Percentiles rank a stretch among this genome's conserved stretches.
Conservation (phyloP, 2,888 invertebrate genomes). For the Hypomecis punctinalis region DNA sequence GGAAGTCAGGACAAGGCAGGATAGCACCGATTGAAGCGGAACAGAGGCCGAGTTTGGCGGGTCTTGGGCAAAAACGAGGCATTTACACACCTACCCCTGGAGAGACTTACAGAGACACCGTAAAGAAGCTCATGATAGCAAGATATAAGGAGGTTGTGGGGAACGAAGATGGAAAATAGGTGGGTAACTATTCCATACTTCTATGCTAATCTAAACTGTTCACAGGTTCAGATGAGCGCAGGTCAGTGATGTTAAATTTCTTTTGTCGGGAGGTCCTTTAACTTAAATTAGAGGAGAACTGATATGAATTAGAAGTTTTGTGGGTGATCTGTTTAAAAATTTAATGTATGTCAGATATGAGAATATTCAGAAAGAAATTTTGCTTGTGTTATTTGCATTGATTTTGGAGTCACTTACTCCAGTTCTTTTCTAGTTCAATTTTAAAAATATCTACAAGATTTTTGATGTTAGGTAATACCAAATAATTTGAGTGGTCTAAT, state of each 20-base stretch:
- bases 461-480: no score
- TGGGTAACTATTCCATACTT: slow-evolving; percentile 60
- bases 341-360: no score
- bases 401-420: no score
- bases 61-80: slow-evolving; percentile 93
- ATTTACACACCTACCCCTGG: slow-evolving; percentile 92
- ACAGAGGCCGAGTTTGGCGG: slow-evolving; percentile 89
- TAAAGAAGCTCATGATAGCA: slow-evolving; percentile 95
- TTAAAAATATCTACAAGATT: no score
- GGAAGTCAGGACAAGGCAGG: slow-evolving; percentile 96
- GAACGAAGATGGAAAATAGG: slow-evolving; percentile 81
- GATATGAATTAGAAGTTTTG: no score
- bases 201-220: slow-evolving; percentile 46
- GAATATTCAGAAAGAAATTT: no score
- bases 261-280: slow-evolving; percentile 10
- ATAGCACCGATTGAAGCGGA: slow-evolving; percentile 96
- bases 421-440: no score
- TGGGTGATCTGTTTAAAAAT: no score
- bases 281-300: no score
- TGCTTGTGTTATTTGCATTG: no score
- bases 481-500: no score
- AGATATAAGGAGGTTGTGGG: slow-evolving; percentile 93
- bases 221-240: slow-evolving; percentile 57
- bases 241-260: slow-evolving; percentile 64
- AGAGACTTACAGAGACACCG: slow-evolving; percentile 95